Evolutionary conservation across 2,113 vertebrate genomes (phyloP).

Genomic region (Tympanuchus pallidicinctus): DNA sequence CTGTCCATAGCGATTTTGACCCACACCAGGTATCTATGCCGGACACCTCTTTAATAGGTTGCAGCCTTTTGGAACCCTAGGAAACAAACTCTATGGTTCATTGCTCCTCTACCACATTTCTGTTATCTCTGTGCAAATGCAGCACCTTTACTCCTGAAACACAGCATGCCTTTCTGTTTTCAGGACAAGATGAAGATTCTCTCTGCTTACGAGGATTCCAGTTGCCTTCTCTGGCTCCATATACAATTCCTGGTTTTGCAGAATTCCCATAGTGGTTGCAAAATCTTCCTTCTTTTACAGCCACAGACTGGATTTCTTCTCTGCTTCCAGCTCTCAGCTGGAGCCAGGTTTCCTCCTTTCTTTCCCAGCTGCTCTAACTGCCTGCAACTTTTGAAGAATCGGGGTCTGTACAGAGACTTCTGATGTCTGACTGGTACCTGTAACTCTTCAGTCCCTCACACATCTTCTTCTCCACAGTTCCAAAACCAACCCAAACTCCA

Average conservation of each 20-base stretch:
- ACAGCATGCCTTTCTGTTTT: neutral
- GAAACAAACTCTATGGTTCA: neutral
- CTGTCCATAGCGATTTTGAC: neutral
- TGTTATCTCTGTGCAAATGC: neutral
- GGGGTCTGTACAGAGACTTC: neutral
- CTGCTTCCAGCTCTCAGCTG: neutral
- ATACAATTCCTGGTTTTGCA: neutral
- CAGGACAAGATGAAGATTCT: neutral
- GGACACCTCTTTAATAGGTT: neutral
- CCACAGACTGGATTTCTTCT: neutral
- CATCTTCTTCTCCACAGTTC: neutral
- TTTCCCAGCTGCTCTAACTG: neutral
- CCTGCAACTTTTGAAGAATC: neutral
- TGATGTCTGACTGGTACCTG: neutral
- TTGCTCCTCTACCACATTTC: neutral
- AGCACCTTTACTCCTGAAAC: neutral
- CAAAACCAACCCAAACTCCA: neutral
- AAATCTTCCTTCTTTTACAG: neutral
- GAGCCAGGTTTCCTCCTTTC: neutral
- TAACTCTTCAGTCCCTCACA: neutral
- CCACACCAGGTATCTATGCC: neutral
- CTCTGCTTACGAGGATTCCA: neutral
- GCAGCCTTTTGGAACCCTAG: neutral
- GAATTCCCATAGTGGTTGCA: neutral
- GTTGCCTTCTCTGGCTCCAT: neutral